phyloP scores from a whole-genome alignment of 1,140 invertebrate species.

The Meteorus sp. region DNA sequence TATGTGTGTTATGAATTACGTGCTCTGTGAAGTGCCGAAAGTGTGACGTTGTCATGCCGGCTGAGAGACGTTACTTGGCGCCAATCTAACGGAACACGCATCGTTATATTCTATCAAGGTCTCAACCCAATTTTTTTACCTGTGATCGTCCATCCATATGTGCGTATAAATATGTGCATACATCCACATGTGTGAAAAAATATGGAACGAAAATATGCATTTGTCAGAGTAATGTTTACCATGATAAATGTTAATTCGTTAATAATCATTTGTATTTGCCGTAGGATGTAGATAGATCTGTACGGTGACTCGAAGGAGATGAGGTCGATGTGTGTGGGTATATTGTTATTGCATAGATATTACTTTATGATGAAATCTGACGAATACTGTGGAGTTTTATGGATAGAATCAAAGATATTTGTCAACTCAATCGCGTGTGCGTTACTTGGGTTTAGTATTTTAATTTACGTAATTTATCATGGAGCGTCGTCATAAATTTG shows the following conservation, averaged over 20 bases:
- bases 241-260: neutral
- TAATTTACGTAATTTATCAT: too few relatives aligned
- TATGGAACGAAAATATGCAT: too few relatives aligned
- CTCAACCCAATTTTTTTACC: neutral
- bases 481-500: neutral
- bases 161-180: too few relatives aligned
- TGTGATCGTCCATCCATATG: too few relatives aligned
- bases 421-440: constrained; percentile 6
- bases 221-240: neutral
- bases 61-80: neutral
- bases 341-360: neutral
- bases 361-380: neutral
- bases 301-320: neutral
- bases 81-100: neutral
- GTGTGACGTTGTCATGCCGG: neutral
- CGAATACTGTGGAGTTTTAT: neutral
- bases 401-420: constrained; percentile 8
- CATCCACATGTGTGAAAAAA: too few relatives aligned
- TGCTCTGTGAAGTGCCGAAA: too few relatives aligned
- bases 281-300: neutral
- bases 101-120: neutral
- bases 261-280: neutral
- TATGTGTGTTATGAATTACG: too few relatives aligned
- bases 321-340: neutral
- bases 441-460: neutral